phyloP scores from a whole-genome alignment of 2,888 invertebrate genomes.

The Crocallis elinguaria region DNA sequence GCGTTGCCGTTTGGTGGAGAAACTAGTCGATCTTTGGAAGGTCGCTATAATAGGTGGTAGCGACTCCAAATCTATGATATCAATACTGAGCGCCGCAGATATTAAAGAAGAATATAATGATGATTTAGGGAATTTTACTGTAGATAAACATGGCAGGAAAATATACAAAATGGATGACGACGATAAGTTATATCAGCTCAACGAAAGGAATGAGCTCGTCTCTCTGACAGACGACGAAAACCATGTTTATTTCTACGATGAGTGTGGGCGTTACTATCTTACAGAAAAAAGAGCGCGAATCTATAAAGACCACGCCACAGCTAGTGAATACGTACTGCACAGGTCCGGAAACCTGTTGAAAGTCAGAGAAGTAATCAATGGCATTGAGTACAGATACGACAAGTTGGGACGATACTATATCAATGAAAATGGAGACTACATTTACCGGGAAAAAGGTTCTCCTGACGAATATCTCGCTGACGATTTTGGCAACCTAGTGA shows the following conservation, averaged over 20 bases:
- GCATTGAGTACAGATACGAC: constrained; percentile 45
- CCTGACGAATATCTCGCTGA: constrained; percentile 42
- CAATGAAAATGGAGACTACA: constrained; percentile 33
- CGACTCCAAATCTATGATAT: constrained; percentile 43
- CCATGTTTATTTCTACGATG: constrained; percentile 51
- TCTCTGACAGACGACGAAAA: constrained; percentile 43
- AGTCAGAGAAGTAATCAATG: constrained; percentile 40
- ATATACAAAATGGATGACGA: constrained; percentile 39
- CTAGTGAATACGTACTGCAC: constrained; percentile 47
- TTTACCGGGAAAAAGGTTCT: constrained; percentile 42
- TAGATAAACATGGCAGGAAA: constrained; percentile 51
- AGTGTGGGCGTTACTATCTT: constrained; percentile 51
- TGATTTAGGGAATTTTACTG: constrained; percentile 41
- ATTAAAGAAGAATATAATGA: constrained; percentile 46
- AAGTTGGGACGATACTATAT: constrained; percentile 47
- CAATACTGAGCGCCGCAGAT: constrained; percentile 46
- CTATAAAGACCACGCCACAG: constrained; percentile 42
- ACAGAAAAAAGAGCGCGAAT: constrained; percentile 34
- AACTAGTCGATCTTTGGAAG: constrained; percentile 46
- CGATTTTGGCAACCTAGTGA: constrained; percentile 46
- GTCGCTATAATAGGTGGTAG: constrained; percentile 31
- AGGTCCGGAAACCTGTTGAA: constrained; percentile 41
- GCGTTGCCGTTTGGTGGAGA: constrained; percentile 48
- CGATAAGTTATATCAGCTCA: constrained; percentile 42
- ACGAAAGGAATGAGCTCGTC: constrained; percentile 44